Percentiles rank a stretch among this genome's conserved stretches.
Evolutionary conservation across 2,113 vertebrate species (phyloP).

Genomic region (Poeciliopsis prolifica): DNA sequence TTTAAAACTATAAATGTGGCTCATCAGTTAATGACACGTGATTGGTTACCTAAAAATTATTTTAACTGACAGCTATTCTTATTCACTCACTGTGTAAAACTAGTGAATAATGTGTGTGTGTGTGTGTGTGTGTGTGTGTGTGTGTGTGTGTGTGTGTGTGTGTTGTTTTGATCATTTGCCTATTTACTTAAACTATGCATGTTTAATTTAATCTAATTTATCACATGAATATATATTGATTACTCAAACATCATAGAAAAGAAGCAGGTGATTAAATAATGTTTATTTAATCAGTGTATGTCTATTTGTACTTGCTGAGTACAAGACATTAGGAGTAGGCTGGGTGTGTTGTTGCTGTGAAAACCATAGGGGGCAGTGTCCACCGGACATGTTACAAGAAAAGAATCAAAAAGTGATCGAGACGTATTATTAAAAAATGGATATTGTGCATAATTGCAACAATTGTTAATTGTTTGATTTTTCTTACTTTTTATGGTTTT

Average conservation of each 20-base stretch:
- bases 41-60: neutral
- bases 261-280: conserved; percentile 10
- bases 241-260: neutral
- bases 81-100: neutral
- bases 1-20: neutral
- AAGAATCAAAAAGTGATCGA: neutral
- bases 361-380: conserved; percentile 64
- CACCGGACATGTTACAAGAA: conserved; percentile 33
- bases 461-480: conserved; percentile 1
- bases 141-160: no score
- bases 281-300: neutral
- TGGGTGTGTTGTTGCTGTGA: conserved; percentile 32
- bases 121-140: no score
- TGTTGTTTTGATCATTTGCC: no score
- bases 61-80: neutral
- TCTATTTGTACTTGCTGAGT: neutral
- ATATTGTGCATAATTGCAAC: neutral
- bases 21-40: neutral
- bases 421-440: neutral
- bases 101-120: no score
- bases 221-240: no score
- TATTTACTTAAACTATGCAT: no score
- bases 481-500: conserved; percentile 13
- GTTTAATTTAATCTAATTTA: no score
- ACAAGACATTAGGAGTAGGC: conserved; percentile 10